phyloP scores from a whole-genome alignment of 2,797 vertebrate genomes.

The Benthosema pterotum region DNA sequence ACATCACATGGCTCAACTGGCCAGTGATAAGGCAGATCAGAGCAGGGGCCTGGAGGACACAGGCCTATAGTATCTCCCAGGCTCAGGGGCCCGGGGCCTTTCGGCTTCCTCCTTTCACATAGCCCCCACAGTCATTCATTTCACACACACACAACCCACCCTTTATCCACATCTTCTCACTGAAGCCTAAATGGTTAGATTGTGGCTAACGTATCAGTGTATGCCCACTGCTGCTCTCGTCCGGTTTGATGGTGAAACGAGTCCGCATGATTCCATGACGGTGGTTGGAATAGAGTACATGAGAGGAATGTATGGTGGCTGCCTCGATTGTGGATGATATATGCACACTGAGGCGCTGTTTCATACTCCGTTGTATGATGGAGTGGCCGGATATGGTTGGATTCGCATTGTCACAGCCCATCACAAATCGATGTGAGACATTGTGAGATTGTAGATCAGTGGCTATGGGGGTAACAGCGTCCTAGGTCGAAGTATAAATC shows the following conservation, averaged over 20 bases:
- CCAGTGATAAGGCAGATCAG: slow-evolving; percentile 54
- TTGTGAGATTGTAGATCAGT: no score
- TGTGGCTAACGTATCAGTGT: slow-evolving; percentile 40
- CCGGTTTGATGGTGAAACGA: slow-evolving; percentile 26
- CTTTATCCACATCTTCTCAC: slow-evolving; percentile 38
- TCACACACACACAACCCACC: slow-evolving; percentile 32
- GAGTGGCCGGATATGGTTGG: no score
- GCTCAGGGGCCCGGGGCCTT: slow-evolving; percentile 33
- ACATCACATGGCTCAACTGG: slow-evolving; percentile 58
- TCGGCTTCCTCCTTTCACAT: slow-evolving; percentile 38
- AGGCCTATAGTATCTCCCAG: slow-evolving; percentile 46
- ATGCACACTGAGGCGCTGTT: no score
- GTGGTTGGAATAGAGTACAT: slow-evolving; percentile 28
- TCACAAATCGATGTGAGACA: no score
- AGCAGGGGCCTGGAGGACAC: slow-evolving; percentile 36
- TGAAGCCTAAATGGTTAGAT: slow-evolving; percentile 29
- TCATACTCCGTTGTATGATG: no score
- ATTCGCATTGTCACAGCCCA: no score
- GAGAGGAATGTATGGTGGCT: slow-evolving; percentile 25
- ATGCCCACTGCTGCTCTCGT: slow-evolving; percentile 28
- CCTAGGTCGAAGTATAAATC: no score
- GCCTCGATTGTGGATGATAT: slow-evolving; percentile 2
- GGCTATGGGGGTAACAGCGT: no score
- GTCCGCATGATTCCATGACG: slow-evolving; percentile 21
- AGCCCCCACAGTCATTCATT: slow-evolving; percentile 37